These are phyloP conservation scores for Sciaenops ocellatus DNA, from an alignment of 2,797 vertebrate species.

Conservation along the genomic window DNA sequence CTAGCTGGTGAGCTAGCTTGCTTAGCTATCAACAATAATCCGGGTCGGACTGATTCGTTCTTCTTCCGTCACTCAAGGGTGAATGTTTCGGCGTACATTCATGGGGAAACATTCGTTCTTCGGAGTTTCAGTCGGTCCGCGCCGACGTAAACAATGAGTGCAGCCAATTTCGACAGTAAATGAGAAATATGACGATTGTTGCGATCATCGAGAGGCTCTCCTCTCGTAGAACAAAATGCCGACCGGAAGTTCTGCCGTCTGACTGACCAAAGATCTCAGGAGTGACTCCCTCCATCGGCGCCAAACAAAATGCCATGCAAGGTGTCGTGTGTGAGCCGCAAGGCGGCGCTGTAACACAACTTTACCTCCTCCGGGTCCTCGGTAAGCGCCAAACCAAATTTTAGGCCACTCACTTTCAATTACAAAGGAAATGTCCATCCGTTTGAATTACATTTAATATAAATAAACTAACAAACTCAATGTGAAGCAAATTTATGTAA, in stretches of 20 bases:
- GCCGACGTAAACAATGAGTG: constrained; percentile 71
- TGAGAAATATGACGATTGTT: constrained; percentile 85
- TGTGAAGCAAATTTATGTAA: too few relatives aligned
- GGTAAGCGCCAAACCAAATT: too few relatives aligned
- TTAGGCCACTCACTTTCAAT: too few relatives aligned
- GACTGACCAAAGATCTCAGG: constrained; percentile 83
- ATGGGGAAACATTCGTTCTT: constrained; percentile 79
- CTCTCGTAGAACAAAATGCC: constrained; percentile 88
- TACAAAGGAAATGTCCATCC: too few relatives aligned
- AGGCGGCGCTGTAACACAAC: constrained; percentile 48
- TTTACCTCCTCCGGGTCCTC: background rate
- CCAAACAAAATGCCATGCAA: constrained; percentile 83
- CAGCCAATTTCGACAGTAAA: constrained; percentile 80
- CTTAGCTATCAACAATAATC: constrained; percentile 87
- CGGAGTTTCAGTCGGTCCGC: constrained; percentile 76
- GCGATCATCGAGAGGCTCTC: constrained; percentile 84
- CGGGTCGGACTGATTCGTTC: constrained; percentile 82
- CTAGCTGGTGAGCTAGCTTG: constrained; percentile 81
- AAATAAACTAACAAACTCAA: too few relatives aligned
- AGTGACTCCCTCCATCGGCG: constrained; percentile 86
- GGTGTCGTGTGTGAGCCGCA: background rate
- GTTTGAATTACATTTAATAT: too few relatives aligned
- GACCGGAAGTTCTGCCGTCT: constrained; percentile 86
- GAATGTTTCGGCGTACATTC: constrained; percentile 72
- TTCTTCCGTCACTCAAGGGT: constrained; percentile 81